phyloP scores from a whole-genome alignment of 2,888 invertebrate species.

The Ennomos fuscantarius region DNA sequence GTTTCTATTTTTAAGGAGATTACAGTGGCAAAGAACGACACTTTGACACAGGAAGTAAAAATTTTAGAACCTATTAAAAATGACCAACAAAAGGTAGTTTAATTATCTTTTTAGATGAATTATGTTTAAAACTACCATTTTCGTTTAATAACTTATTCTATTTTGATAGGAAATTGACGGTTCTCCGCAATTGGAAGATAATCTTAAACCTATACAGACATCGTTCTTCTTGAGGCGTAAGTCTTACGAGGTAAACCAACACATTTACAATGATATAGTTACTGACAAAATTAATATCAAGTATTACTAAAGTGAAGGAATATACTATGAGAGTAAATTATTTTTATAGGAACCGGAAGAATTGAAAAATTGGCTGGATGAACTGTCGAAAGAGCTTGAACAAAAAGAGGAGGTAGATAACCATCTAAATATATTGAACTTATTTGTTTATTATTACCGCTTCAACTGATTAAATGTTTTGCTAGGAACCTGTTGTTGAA shows the following conservation, averaged over 20 bases:
- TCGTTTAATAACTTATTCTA: constrained; percentile 15
- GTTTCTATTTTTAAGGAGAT: constrained; percentile 30
- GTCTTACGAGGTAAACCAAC: constrained; percentile 52
- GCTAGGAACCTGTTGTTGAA: constrained; percentile 28
- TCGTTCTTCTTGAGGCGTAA: constrained; percentile 58
- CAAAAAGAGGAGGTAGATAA: constrained; percentile 25
- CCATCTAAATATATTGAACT: neutral
- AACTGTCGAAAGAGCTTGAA: constrained; percentile 25
- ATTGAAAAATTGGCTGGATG: constrained; percentile 25
- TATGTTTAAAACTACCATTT: neutral
- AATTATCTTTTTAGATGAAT: neutral
- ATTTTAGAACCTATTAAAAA: constrained; percentile 17
- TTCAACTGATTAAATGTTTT: constrained; percentile 12
- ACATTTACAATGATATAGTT: no score
- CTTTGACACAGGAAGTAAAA: constrained; percentile 14
- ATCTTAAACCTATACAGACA: constrained; percentile 48
- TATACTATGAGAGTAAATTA: neutral
- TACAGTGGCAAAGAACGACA: constrained; percentile 27
- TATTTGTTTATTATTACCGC: neutral
- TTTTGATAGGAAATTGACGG: constrained; percentile 54
- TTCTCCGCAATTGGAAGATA: constrained; percentile 44
- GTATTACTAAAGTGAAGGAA: no score
- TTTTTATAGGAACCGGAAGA: constrained; percentile 39
- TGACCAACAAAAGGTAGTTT: constrained; percentile 30
- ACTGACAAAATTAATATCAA: no score